These are phyloP conservation scores for Chamaetylas fuelleborni DNA, from an alignment of 2,113 vertebrate genomes.

Conservation along the genomic window DNA sequence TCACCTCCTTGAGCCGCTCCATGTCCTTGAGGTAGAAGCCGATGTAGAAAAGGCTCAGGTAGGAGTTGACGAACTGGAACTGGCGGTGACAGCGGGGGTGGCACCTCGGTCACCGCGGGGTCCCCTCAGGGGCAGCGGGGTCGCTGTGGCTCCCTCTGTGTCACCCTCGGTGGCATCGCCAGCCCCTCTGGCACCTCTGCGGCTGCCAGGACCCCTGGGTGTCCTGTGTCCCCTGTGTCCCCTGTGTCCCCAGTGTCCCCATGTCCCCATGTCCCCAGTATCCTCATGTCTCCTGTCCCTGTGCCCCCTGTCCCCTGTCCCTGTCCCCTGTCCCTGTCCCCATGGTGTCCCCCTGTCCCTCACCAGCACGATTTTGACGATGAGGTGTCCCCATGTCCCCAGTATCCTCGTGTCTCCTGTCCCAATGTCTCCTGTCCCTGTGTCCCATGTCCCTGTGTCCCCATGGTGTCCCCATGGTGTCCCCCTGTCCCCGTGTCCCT, in stretches of 20 bases:
- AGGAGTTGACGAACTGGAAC: slow-evolving; percentile 99
- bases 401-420: too few species aligned
- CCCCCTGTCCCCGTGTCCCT: too few species aligned
- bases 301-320: neutral
- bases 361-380: too few species aligned
- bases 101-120: neutral
- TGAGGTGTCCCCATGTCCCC: neutral
- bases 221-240: neutral
- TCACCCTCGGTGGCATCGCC: neutral
- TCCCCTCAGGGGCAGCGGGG: neutral
- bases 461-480: too few species aligned
- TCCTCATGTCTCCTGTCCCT: too few species aligned
- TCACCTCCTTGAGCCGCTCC: slow-evolving; percentile 97
- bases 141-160: too few species aligned
- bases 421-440: neutral
- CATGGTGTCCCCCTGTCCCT: neutral
- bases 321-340: too few species aligned
- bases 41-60: slow-evolving; percentile 99
- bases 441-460: too few species aligned
- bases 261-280: too few species aligned
- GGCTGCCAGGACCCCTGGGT: neutral
- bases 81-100: neutral
- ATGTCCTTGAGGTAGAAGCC: slow-evolving; percentile 99
- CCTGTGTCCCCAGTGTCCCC: neutral
- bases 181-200: neutral